Base-by-base conservation (phyloP, 2,113 vertebrate genomes). In the Emydocephalus ijimae region DNA sequence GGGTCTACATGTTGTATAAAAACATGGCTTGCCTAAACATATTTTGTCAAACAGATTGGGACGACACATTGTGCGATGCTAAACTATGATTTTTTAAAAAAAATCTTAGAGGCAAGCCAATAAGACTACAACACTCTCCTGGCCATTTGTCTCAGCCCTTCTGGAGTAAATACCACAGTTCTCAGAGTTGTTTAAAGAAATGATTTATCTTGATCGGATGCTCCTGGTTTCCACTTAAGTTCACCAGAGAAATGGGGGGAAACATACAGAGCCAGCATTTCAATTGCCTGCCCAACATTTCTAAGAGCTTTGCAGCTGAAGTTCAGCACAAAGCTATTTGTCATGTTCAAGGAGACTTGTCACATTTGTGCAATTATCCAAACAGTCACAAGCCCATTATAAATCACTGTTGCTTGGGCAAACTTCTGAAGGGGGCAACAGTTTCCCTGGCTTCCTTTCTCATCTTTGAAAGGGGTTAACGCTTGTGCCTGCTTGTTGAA, bases 341-440 rank as follows among this genome's bases (percentile, higher is more conserved):
- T 91, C 91, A 87, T n/a, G 54, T 91, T 87, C 91, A 91, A 87
- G 55, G 55, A 87, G 85, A 8, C 55, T 87, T 59, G 90, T 45
- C 55, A 61, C 55, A 61, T 87, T 91, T n/a, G 59, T 61, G 43
- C 43, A 91, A 61, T 29, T 61, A 59, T 57, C 20, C 56, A 87
- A 91, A 43, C 85, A 91, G n/a, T n/a, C 29, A 43, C 85, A 45
- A 59, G 26, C 81, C 45, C 57, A 50, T 91, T 59, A 86, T 59
- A 26, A 57, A 87, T 87, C 85, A 61, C 10, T 61, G 85, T 48
- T 91, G 56, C 20, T 15, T 61, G 7, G 10, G 15, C 55, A 45
- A 91, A 55, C 43, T 9, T 54, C 85, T 59, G 56, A 91, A 29
- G 81, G n/a, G 45, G 86, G n/a, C 85, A 52, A 48, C 15, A 48